phyloP scores from a whole-genome alignment of 1,140 invertebrate genomes.

The Phenacoccus solenopsis region DNA sequence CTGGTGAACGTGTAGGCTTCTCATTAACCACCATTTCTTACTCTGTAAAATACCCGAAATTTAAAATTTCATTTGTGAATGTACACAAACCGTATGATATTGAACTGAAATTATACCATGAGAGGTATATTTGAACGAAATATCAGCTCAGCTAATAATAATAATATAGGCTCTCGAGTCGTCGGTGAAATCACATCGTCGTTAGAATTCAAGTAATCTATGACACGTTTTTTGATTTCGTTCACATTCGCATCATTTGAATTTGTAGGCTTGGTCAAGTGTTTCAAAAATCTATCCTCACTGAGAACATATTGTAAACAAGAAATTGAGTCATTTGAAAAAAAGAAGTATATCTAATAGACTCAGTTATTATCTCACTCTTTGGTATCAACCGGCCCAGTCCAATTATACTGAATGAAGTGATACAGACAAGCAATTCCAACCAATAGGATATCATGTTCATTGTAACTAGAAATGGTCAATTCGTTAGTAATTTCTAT shows the following conservation, averaged over 20 bases:
- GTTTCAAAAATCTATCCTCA: slow-evolving; percentile 27
- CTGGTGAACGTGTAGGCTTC: slow-evolving; percentile 59
- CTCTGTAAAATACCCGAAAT: slow-evolving; percentile 34
- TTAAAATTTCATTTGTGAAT: slow-evolving; percentile 33
- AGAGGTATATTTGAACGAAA: slow-evolving; percentile 45
- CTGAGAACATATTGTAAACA: slow-evolving; percentile 21
- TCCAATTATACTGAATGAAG: slow-evolving; percentile 72
- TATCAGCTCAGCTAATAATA: slow-evolving; percentile 30
- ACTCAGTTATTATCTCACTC: slow-evolving; percentile 21
- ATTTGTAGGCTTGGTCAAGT: slow-evolving; percentile 31
- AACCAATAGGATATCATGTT: slow-evolving; percentile 7
- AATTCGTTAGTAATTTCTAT: background rate
- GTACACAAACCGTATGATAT: slow-evolving; percentile 50
- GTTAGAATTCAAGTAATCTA: background rate
- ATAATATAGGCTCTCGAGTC: background rate
- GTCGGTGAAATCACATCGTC: slow-evolving; percentile 30
- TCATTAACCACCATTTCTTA: slow-evolving; percentile 57
- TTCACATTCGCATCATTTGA: slow-evolving; percentile 32
- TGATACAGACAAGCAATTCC: slow-evolving; percentile 44
- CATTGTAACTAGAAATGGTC: slow-evolving; percentile 4
- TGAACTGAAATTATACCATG: slow-evolving; percentile 37
- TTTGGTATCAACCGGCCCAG: slow-evolving; percentile 44
- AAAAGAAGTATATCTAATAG: slow-evolving; percentile 20
- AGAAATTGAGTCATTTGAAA: slow-evolving; percentile 19
- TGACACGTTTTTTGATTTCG: background rate